Conservation (phyloP, 2,113 vertebrate genomes). For the Brachypteracias leptosomus region DNA sequence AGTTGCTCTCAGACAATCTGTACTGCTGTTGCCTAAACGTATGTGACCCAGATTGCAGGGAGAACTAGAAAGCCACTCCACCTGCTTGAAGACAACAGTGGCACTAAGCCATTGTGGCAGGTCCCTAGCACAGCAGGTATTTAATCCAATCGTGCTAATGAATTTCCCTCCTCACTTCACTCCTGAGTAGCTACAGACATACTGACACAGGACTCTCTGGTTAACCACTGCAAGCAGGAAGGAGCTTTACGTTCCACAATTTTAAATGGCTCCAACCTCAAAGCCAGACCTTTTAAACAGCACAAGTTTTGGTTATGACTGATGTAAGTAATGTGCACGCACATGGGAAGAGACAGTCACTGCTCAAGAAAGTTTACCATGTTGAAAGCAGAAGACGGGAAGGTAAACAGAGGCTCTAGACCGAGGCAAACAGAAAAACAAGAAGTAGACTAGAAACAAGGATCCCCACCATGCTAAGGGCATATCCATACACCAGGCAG, state of each 20-base stretch:
- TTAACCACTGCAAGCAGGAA: neutral
- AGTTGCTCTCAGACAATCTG: neutral
- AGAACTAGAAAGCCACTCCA: neutral
- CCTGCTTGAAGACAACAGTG: neutral
- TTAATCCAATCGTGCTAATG: neutral
- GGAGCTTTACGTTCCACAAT: neutral
- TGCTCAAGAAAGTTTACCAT: neutral
- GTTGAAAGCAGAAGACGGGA: neutral
- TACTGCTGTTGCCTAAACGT: neutral
- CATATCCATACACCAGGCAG: neutral
- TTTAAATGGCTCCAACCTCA: neutral
- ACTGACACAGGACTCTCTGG: neutral
- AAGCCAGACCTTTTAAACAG: neutral
- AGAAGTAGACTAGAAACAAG: neutral
- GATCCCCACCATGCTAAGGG: neutral
- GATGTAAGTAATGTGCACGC: neutral
- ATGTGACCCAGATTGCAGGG: neutral
- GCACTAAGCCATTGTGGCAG: neutral
- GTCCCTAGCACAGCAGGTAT: conserved; percentile 5
- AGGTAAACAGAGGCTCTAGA: neutral
- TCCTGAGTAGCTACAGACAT: neutral
- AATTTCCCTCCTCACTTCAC: neutral
- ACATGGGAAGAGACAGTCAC: neutral
- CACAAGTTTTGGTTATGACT: neutral
- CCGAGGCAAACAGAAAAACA: neutral